phyloP scores from a whole-genome alignment of 2,113 vertebrate genomes.

The Heloderma charlesbogerti region DNA sequence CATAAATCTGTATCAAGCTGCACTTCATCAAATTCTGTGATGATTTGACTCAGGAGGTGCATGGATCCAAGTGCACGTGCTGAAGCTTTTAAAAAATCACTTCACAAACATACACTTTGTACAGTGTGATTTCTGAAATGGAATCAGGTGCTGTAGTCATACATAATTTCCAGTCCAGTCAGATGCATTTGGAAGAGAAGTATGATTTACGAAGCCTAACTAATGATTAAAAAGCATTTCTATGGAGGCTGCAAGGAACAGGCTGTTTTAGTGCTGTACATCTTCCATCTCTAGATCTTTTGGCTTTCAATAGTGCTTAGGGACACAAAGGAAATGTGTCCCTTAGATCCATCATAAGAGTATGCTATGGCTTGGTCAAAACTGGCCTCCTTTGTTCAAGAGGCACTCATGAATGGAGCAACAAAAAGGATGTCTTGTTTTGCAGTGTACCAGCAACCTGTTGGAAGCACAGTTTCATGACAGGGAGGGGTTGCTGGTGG shows the following conservation, averaged over 20 bases:
- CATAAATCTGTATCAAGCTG: not conserved
- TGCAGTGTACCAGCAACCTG: not conserved
- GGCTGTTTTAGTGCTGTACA: not conserved
- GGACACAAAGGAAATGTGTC: not conserved
- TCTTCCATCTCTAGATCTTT: constrained; percentile 12
- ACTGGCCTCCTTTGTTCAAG: not conserved
- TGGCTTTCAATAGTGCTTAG: constrained; percentile 17
- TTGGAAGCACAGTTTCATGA: not conserved
- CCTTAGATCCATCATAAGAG: not conserved
- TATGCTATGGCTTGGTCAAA: constrained; percentile 1
- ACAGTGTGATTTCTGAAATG: constrained; percentile 14
- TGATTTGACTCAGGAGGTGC: not conserved
- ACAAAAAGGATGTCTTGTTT: not conserved
- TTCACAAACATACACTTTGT: not conserved
- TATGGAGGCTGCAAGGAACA: not conserved
- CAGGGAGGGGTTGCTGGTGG: not conserved
- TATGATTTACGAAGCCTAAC: constrained; percentile 4
- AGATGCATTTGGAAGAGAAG: not conserved
- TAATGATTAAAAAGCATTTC: constrained; percentile 27
- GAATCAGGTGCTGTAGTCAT: constrained; percentile 20
- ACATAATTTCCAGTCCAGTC: constrained; percentile 29
- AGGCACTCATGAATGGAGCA: not conserved
- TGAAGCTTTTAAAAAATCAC: constrained; percentile 48
- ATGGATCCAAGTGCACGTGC: not conserved
- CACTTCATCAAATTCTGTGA: not conserved